Base-by-base conservation (phyloP, 2,113 vertebrate genomes). In the Cryptomyrus ogoouensis region DNA sequence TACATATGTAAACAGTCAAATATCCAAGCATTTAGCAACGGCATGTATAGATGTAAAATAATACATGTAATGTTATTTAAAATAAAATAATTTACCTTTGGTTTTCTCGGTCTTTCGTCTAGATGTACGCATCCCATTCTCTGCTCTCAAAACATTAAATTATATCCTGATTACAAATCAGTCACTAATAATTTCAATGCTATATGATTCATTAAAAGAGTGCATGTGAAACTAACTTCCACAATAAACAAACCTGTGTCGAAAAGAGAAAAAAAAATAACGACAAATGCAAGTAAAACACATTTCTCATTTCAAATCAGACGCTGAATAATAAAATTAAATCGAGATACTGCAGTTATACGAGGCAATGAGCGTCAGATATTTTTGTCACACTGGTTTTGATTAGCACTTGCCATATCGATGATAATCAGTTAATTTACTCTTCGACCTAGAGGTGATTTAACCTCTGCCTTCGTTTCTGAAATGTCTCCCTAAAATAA, bases 281-380 rank as follows among this genome's bases (percentile, higher is more conserved):
- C 3, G 9, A 42, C 74, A 80, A 15, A 27, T 7, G 17, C 94
- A 93, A 87, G 94, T 94, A 94, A 94, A 95, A 94, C 95, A 39
- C 27, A 80, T 42, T 80, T 39, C 31, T 80, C 15, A 80, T 42
- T 42, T 80, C 12, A 80, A 80, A 42, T 42, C n/a, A 80, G 39
- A 42, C 74, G 74, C 74, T 80, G 35, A 86, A 44, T 70, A 70
- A 70, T 31, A 80, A 80, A 21, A 12, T 39, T 80, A 13, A 39
- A 80, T 2, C 35, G 13, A 80, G 35, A 80, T 7, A 42, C 17
- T 42, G 15, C 70, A 98, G 98, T 98, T 97, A 96, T 94, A 93
- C 92, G 88, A 91, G n/a, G 47, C 83, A 12, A 12, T n/a, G 44
- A 10, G 24, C 46, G 44, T 21, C 44, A 77, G 15, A 80, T 42